Evolutionary conservation across 2,113 vertebrate genomes (phyloP).

Genomic region (Pithys albifrons): DNA sequence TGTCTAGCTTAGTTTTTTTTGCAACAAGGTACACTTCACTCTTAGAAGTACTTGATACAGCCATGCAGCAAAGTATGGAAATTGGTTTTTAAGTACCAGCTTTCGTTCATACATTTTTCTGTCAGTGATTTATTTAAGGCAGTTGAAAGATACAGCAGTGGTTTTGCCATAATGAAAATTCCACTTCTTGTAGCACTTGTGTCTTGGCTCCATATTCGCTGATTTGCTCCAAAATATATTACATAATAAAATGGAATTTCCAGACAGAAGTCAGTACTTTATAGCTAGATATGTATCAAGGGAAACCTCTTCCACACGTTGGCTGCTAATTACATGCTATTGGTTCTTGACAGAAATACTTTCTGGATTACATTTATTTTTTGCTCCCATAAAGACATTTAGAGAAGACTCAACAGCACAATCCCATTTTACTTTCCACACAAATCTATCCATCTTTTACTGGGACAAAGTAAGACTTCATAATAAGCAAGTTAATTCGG

Average conservation of each 20-base stretch:
- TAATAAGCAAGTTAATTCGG: not conserved
- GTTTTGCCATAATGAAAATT: slow-evolving; percentile 71
- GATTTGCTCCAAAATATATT: slow-evolving; percentile 56
- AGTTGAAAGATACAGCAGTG: slow-evolving; percentile 41
- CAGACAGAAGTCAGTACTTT: slow-evolving; percentile 63
- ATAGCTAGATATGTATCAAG: slow-evolving; percentile 32
- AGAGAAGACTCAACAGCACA: not conserved
- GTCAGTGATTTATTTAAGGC: slow-evolving; percentile 49
- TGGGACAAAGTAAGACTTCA: not conserved
- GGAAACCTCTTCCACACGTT: slow-evolving; percentile 35
- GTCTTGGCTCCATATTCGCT: slow-evolving; percentile 40
- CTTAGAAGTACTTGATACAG: not conserved
- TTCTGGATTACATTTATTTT: slow-evolving; percentile 33
- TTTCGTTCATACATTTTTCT: slow-evolving; percentile 27
- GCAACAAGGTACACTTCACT: not conserved
- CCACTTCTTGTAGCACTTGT: slow-evolving; percentile 59
- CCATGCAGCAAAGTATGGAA: not conserved
- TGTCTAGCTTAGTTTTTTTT: not conserved
- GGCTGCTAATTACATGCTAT: slow-evolving; percentile 47
- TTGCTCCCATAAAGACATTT: slow-evolving; percentile 39
- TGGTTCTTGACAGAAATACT: slow-evolving; percentile 54
- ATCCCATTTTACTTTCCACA: slow-evolving; percentile 19
- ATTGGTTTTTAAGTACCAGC: slow-evolving; percentile 6
- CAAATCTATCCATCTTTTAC: not conserved
- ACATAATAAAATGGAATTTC: slow-evolving; percentile 71